phyloP scores from a whole-genome alignment of 2,113 vertebrate genomes.

The Falcunculus frontatus region DNA sequence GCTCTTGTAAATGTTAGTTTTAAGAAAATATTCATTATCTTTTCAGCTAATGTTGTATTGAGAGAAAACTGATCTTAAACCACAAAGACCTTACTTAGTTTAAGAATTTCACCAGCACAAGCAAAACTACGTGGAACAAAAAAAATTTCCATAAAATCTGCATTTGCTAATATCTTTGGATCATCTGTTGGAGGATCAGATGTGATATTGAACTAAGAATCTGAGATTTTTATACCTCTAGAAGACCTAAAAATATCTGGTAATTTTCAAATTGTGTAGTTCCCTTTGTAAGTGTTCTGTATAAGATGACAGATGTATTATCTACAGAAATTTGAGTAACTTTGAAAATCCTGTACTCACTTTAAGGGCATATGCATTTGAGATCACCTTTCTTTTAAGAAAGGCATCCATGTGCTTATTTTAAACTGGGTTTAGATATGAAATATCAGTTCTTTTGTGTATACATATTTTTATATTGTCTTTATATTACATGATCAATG shows the following conservation, averaged over 20 bases:
- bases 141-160: not conserved
- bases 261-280: not conserved
- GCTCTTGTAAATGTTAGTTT: not conserved
- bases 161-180: not conserved
- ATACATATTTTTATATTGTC: not conserved
- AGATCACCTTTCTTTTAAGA: not conserved
- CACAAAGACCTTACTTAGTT: not conserved
- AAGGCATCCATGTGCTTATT: not conserved
- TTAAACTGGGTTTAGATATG: not conserved
- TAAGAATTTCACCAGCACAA: not conserved
- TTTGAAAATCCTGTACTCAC: not conserved
- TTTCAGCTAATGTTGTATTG: not conserved
- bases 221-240: not conserved
- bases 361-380: rapidly evolving
- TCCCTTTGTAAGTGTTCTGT: not conserved
- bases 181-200: rapidly evolving
- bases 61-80: not conserved
- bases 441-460: not conserved
- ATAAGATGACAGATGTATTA: not conserved
- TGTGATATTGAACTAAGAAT: not conserved
- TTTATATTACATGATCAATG: not conserved
- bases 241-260: not conserved
- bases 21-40: not conserved
- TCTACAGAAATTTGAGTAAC: not conserved
- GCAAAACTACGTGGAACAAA: not conserved